A percentile compares a stretch with the other conserved stretches of the same genome.
phyloP scores from a whole-genome alignment of 2,888 invertebrate genomes.

The Ichneumoninae sp. region DNA sequence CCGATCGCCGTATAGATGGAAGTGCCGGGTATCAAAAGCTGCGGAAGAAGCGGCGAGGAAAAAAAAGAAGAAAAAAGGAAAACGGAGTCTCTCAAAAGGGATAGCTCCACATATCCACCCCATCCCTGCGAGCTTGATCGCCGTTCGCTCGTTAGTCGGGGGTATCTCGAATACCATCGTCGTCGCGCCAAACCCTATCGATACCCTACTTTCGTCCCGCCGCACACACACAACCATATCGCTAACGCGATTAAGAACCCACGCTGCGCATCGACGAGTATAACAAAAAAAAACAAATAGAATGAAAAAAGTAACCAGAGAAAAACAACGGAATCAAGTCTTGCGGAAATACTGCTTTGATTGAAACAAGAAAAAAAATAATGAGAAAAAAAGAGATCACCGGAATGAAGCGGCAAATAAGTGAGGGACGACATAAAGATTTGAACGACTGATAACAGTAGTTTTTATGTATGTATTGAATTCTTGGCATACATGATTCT shows the following conservation, averaged over 20 bases:
- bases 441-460: neutral
- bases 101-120: slow-evolving; percentile 9
- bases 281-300: neutral
- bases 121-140: slow-evolving; percentile 40
- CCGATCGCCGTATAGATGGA: slow-evolving; percentile 14
- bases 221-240: slow-evolving; percentile 26
- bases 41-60: slow-evolving; percentile 10
- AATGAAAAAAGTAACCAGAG: neutral
- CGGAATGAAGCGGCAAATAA: neutral
- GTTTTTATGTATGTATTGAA: neutral
- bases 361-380: neutral
- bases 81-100: slow-evolving; percentile 9
- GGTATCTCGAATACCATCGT: slow-evolving; percentile 54
- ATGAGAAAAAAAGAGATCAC: neutral
- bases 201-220: slow-evolving; percentile 13
- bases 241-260: slow-evolving; percentile 49
- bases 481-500: too few species aligned
- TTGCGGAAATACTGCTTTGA: slow-evolving; percentile 7
- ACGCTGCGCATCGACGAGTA: slow-evolving; percentile 29
- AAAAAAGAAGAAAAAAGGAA: slow-evolving; percentile 6
- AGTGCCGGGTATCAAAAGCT: slow-evolving; percentile 17
- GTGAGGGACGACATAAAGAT: neutral
- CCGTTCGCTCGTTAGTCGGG: slow-evolving; percentile 57
- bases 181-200: slow-evolving; percentile 60
- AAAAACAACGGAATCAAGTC: slow-evolving; percentile 4